Evolutionary conservation across 2,888 invertebrate species (phyloP), one percentile per base, ranked within the genome.

Genomic region (Parapristionchus giblindavisi): DNA sequence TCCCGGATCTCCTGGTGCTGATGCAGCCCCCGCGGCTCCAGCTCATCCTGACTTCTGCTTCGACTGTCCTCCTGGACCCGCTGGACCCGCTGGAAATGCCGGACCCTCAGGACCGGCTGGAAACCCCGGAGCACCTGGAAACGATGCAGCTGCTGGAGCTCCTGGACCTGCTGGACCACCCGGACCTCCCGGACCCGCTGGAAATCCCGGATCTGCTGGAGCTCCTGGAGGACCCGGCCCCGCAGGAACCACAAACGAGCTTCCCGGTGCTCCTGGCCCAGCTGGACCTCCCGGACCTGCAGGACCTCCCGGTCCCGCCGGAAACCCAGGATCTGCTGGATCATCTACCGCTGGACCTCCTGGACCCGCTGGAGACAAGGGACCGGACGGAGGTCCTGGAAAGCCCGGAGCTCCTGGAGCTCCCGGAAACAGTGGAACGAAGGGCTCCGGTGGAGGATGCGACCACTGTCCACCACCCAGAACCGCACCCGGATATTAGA

Each of bases 21-120:
- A 38, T 27, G 54, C 75, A 0, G 38, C 51, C 2, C 24, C 75
- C 24, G 34, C 75, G 17, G 48, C 75, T 2, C 40, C 75, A 2
- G 63, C 65, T 40, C 48, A 51, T 29, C 75, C 75, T 65, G 65
- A 63, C 29, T 65, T 75, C 75, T 65, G 63, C 65, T 54, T 54
- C 65, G 65, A 65, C 27, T 65, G 63, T 43, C 51, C 54, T 6
- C 75, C 75, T 27, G 70, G 70, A n/a, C 70, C 70, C 38, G 70
- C 70, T 38, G 70, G 70, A 56, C 70, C 70, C 40, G 56, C 70
- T 6, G 70, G 70, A 54, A 17, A 29, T 1, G 38, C 70, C 4
- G 70, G 70, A 51, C 68, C 68, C 24, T 32, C 51, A 8, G 68
- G 68, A 52, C 52, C 70, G 11, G 40, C 29, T 17, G 70, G 70